These are phyloP conservation scores for Halichondria panicea DNA, from an alignment of 37 sponge, comb jelly and placozoan species.

Conservation along the genomic window DNA sequence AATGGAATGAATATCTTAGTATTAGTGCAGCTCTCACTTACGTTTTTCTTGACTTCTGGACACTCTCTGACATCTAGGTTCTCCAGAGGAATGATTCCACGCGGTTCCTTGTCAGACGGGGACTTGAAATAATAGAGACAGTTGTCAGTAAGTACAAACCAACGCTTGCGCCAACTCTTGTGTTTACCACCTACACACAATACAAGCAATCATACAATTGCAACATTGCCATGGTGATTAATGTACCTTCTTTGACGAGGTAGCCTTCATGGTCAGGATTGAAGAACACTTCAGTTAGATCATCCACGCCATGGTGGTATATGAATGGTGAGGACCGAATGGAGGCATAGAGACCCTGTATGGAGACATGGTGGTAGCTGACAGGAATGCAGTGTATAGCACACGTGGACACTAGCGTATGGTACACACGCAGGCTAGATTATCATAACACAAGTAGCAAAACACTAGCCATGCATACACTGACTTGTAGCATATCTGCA, in stretches of 20 bases:
- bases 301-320: constrained; percentile 76
- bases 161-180: constrained; percentile 83
- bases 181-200: constrained; percentile 77
- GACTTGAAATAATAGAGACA: constrained; percentile 93
- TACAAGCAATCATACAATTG: background rate
- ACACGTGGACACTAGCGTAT: background rate
- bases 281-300: constrained; percentile 82
- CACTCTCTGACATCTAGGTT: constrained; percentile 65
- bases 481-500: constrained; percentile 77
- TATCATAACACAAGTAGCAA: no score
- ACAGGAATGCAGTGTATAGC: background rate
- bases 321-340: constrained; percentile 70
- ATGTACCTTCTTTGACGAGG: constrained; percentile 78
- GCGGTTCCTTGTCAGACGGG: constrained; percentile 76
- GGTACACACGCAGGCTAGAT: no score
- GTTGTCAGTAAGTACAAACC: constrained; percentile 93
- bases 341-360: constrained; percentile 65
- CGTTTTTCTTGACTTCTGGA: constrained; percentile 51
- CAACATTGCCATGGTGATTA: background rate
- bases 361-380: background rate
- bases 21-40: constrained; percentile 57
- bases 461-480: no score
- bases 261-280: constrained; percentile 89
- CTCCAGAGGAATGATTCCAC: constrained; percentile 85
- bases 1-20: background rate